Evolutionary conservation across 2,113 vertebrate species (phyloP).

Genomic region (Xyliphius kryptos): DNA sequence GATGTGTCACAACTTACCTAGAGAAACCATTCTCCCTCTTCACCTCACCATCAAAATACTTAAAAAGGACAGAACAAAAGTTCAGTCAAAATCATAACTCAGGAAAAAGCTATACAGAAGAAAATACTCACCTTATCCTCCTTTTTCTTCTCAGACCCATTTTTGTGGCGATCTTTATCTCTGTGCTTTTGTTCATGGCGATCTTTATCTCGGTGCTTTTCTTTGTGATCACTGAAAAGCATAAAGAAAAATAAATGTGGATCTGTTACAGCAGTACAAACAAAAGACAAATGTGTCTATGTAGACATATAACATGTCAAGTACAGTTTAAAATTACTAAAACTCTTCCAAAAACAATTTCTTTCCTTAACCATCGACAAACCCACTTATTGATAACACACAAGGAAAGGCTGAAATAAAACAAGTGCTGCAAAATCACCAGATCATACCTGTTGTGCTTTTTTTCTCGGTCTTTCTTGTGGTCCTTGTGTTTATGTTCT

Average conservation of each 20-base stretch:
- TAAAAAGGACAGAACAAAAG: conserved; percentile 16
- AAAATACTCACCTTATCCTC: conserved; percentile 78
- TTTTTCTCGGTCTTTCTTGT: conserved; percentile 95
- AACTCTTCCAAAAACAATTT: conserved; percentile 22
- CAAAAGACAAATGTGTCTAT: conserved; percentile 13
- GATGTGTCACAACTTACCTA: conserved; percentile 66
- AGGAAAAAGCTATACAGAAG: too few species aligned
- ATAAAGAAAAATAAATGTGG: conserved; percentile 6
- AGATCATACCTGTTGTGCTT: conserved; percentile 86
- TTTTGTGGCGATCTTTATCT: conserved; percentile 83
- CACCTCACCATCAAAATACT: conserved; percentile 71
- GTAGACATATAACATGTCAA: too few species aligned
- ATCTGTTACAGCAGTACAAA: conserved; percentile 17
- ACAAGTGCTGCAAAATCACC: too few species aligned
- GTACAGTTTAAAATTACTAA: conserved; percentile 15
- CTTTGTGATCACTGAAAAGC: conserved; percentile 79
- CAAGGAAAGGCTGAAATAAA: not conserved
- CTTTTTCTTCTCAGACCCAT: conserved; percentile 88
- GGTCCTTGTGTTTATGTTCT: conserved; percentile 96
- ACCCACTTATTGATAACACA: not conserved
- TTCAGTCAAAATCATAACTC: too few species aligned
- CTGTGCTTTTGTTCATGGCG: conserved; percentile 87
- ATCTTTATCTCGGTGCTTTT: conserved; percentile 85
- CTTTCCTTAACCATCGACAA: conserved; percentile 12
- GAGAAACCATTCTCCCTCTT: conserved; percentile 96